Base-by-base conservation (phyloP, 2,797 vertebrate genomes). In the Acomys russatus region DNA sequence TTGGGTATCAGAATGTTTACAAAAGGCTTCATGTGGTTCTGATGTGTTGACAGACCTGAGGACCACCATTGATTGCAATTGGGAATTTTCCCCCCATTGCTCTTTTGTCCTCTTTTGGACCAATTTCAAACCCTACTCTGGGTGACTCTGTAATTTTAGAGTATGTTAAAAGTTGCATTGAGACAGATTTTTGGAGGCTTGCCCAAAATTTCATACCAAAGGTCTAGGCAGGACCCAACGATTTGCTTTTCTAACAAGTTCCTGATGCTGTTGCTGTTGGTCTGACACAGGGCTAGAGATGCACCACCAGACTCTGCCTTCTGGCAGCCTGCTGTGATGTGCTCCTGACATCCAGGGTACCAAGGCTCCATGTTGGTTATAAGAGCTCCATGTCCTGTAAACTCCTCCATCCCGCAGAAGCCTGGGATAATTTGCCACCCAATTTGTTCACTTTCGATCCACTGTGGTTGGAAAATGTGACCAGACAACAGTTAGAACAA, bases 81-180 rank as follows among this genome's bases (percentile, higher is more conserved):
- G 64, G 6, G 63, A 10, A 38, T 11, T 20, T 84, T 28, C 51
- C 76, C 77, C 18, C 23, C 54, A 88, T 85, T 86, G 51, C 1
- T 56, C 7, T 93, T 93, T 92, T 84, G 54, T 90, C 78, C 71
- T 66, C 25, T 70, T 71, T 64, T 86, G 85, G 82, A 56, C 61
- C 88, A 95, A 35, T 74, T 64, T 83, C 56, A 80, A 89, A 59
- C 68, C 61, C 73, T 17, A 23, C 35, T 84, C 30, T 33, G 1
- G 20, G 33, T 15, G 64, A 70, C 68, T 92, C 73, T 84, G 70
- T 74, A 28, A 59, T 14, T 82, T 66, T 12, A 35, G 49, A 33
- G 6, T 3, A 10, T 56, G 3, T 76, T 56, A 78, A 54, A 79
- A 71, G 25, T 71, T 49, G 10, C 38, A 84, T 51, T 8, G 44